phyloP scores from a whole-genome alignment of 1,140 invertebrate species.

The Camponotus pennsylvanicus region DNA sequence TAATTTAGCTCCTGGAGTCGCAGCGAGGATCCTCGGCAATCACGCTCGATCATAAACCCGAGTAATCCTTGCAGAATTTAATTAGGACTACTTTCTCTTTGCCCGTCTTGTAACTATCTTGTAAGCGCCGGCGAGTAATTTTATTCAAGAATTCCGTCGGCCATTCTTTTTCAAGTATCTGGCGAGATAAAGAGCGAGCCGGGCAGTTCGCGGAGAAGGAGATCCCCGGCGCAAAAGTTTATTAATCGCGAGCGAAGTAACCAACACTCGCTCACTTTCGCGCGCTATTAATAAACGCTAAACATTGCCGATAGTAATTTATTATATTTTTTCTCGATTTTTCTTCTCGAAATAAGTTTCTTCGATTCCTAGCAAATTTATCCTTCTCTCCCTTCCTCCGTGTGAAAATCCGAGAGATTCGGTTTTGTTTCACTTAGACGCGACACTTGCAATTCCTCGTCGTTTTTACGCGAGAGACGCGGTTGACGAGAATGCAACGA shows the following conservation, averaged over 20 bases:
- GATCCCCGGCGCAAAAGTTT: conserved; percentile 43
- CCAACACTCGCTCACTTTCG: conserved; percentile 16
- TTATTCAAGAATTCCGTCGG: conserved; percentile 70
- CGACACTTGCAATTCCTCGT: background rate
- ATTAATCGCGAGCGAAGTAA: conserved; percentile 45
- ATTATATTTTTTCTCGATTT: background rate
- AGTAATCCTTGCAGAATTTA: conserved; percentile 75
- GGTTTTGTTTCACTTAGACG: background rate
- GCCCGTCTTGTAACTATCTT: conserved; percentile 62
- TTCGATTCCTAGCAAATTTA: background rate
- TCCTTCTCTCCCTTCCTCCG: background rate
- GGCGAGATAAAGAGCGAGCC: conserved; percentile 34
- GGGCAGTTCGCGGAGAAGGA: conserved; percentile 3
- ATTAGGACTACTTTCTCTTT: conserved; percentile 68
- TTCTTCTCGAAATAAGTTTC: background rate
- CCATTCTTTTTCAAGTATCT: conserved; percentile 65
- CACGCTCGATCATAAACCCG: conserved; percentile 75
- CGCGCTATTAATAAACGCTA: conserved; percentile 38
- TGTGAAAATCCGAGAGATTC: background rate
- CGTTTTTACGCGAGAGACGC: background rate
- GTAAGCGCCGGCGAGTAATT: conserved; percentile 75
- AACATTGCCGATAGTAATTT: conserved; percentile 20
- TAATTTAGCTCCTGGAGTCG: conserved; percentile 44
- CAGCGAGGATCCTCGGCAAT: conserved; percentile 47
- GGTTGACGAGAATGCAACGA: background rate